Base-by-base conservation (phyloP, 2,888 invertebrate species). In the Mechanitis mazaeus region DNA sequence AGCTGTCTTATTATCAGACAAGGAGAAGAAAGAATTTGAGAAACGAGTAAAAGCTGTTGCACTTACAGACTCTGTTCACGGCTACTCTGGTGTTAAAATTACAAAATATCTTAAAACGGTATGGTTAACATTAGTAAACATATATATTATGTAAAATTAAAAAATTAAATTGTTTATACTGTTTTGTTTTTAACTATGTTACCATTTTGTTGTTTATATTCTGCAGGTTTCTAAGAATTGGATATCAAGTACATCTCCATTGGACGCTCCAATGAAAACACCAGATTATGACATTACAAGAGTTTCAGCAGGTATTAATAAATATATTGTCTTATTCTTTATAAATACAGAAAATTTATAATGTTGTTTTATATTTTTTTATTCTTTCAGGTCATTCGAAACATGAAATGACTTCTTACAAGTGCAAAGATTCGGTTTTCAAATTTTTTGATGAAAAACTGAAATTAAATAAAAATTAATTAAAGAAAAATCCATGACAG, bases 11-110 rank as follows among this genome's bases (percentile, higher is more conserved):
- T 78, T 95, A 79, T 91, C 92, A 0, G 83, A 91, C 63, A 83
- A 89, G 45, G 79, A 89, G 70, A 82, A 84, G 28, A 77, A 91
- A 3, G 93, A 93, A 64, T 94, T 95, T 76, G 85, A 91, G 66
- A 81, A 91, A 47, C 89, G 91, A 73, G 94, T 95, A 0, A 94
- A 94, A 80, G 95, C 94, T 0, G 90, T 96, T 56, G 95, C 94
- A 0, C 87, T 96, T 58, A 96, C 96, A 0, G 96, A 96, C 80
- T 95, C 95, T 0, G 94, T 94, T 1, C 95, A 94, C 77, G 85
- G 86, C 28, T 86, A 85, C 68, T 82, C 86, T 1, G 79, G 82
- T 68, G 75, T 75, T 31, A 79, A 83, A 69, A 73, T 87, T 55
- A 76, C 84, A 0, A 74, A 79, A 56, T 75, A 76, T 71, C 75